Conservation (phyloP, 2,888 invertebrate species). For the Drosophila greeni region DNA sequence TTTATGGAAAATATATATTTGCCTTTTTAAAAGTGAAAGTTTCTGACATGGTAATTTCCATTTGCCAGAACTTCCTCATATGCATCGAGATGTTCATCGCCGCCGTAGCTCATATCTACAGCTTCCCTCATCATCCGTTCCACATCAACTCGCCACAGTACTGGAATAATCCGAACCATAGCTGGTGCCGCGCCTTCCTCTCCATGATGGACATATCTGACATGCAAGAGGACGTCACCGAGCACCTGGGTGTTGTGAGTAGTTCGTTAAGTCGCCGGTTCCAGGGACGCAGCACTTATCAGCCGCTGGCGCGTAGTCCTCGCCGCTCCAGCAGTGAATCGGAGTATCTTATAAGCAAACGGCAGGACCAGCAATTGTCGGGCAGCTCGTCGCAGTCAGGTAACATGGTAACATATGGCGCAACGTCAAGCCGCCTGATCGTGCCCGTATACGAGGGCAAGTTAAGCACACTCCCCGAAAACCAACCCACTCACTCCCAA, state of each 20-base stretch:
- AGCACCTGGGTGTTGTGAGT: conserved; percentile 93
- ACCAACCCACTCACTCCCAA: conserved; percentile 50
- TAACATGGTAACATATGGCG: conserved; percentile 54
- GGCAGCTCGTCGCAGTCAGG: conserved; percentile 49
- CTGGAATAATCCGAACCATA: conserved; percentile 79
- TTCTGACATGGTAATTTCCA: not conserved
- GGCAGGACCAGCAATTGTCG: conserved; percentile 53
- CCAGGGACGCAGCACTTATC: conserved; percentile 87
- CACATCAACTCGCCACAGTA: conserved; percentile 81
- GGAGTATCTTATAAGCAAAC: conserved; percentile 76
- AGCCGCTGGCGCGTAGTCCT: conserved; percentile 83
- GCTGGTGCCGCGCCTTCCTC: conserved; percentile 88
- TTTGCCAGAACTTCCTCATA: conserved; percentile 91
- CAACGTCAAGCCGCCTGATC: conserved; percentile 57
- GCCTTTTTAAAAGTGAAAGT: conserved; percentile 1
- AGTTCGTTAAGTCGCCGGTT: conserved; percentile 88
- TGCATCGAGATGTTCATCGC: conserved; percentile 99
- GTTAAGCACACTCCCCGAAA: conserved; percentile 51
- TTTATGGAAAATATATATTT: not conserved
- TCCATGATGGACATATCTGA: conserved; percentile 99
- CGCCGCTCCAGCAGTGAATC: conserved; percentile 82
- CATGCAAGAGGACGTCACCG: conserved; percentile 93
- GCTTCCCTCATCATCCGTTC: conserved; percentile 95
- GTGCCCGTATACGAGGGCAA: conserved; percentile 55
- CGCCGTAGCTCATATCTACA: conserved; percentile 96